Base-by-base conservation (phyloP, 1,140 invertebrate genomes). In the Temnothorax nylanderi region DNA sequence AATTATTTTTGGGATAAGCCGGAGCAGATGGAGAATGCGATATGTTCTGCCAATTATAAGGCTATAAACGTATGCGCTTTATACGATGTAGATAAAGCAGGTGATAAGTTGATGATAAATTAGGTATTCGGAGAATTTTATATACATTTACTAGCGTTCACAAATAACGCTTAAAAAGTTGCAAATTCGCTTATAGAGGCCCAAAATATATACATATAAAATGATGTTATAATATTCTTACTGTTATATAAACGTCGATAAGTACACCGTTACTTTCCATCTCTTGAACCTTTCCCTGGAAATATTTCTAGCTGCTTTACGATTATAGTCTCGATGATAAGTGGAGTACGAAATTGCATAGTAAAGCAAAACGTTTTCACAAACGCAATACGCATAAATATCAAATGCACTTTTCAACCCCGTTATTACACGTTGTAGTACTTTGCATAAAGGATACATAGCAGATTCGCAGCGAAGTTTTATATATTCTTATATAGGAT, bases 281-380 rank as follows among this genome's bases (percentile, higher is more conserved):
- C 11, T 67, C 21, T 71, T 44, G 34, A 71, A 18, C 6, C 65
- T 78, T 78, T 51, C 44, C 37, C 60, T 64, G 18, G 6, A 81
- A 81, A 78, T 78, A 65, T 71, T 81, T 81, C 37, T 71, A 71
- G 34, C 32, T 41, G 6, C 16, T 71, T 81, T 71, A 69, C n/a
- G 34, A 71, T 69, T 81, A 81, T 69, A 69, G n/a, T n/a, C 13
- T 18, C 16, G 37, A 16, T 71, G 64, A 81, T 18, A 71, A 16
- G 37, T 56, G 56, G 21, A 16, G 10, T 47, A 44, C 16, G 10
- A 81, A 81, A 81, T 56, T 56, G 49, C 21, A 56, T 41, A 69
- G 16, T 44, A 56, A 54, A 16, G 21, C 21, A 32, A 71, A 81
- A 54, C 65, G 21, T 69, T 69, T 69, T 69, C 13, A 69, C 11